Evolutionary conservation across 2,797 vertebrate species (phyloP).

Genomic region (Vespertilio murinus): DNA sequence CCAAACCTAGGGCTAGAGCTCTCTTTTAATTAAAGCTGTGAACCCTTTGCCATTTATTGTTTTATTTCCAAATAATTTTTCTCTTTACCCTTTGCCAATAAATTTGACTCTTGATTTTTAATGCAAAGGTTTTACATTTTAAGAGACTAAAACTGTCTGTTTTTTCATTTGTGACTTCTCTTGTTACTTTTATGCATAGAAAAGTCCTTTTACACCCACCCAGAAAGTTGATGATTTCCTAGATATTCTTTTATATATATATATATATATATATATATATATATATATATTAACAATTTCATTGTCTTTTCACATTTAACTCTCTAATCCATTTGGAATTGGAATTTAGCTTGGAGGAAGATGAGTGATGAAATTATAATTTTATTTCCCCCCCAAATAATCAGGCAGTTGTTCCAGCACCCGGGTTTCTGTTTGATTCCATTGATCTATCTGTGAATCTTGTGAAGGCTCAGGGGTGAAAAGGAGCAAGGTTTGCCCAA

Average conservation of each 20-base stretch:
- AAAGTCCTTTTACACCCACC: neutral
- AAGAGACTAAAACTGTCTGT: neutral
- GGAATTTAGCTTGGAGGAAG: neutral
- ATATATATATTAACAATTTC: neutral
- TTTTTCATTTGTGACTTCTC: neutral
- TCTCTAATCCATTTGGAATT: neutral
- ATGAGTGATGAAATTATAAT: conserved; percentile 14
- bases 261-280: neutral
- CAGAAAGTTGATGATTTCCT: neutral
- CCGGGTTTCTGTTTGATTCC: neutral
- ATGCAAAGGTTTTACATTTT: neutral
- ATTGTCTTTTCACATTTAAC: conserved; percentile 36
- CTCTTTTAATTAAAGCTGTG: neutral
- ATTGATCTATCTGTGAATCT: neutral
- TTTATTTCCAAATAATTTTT: neutral
- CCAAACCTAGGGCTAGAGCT: neutral
- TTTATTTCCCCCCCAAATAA: neutral
- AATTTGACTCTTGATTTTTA: neutral
- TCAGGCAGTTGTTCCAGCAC: neutral
- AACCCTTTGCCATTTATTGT: neutral
- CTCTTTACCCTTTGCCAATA: neutral
- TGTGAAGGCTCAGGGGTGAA: neutral
- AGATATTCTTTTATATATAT: neutral
- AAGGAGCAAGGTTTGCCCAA: neutral
- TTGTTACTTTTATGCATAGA: conserved; percentile 14